phyloP scores from a whole-genome alignment of 2,797 vertebrate species.

The Falco concolor region DNA sequence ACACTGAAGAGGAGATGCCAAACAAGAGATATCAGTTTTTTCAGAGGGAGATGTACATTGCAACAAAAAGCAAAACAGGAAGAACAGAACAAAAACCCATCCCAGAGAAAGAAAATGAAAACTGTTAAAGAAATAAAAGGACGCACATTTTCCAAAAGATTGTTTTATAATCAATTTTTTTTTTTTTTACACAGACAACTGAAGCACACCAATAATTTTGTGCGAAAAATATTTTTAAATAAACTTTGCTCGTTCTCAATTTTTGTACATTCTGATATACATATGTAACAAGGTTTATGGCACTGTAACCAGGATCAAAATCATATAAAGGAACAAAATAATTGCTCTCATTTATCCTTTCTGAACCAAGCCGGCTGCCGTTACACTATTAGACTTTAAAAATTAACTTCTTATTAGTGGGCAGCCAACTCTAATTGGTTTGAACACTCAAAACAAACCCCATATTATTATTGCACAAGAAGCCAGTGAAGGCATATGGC shows the following conservation, averaged over 20 bases:
- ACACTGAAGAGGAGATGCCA: neutral
- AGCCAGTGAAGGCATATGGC: slow-evolving; percentile 86
- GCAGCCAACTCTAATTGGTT: slow-evolving; percentile 79
- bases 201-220: slow-evolving; percentile 78
- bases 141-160: slow-evolving; percentile 70
- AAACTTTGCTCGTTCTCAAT: slow-evolving; percentile 73
- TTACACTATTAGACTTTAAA: slow-evolving; percentile 24
- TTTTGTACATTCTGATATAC: slow-evolving; percentile 82
- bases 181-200: slow-evolving; percentile 78
- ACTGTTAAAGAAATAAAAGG: slow-evolving; percentile 55
- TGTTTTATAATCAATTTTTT: slow-evolving; percentile 78
- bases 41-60: neutral
- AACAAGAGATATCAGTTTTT: neutral
- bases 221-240: slow-evolving; percentile 82
- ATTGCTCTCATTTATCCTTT: slow-evolving; percentile 68
- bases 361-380: slow-evolving; percentile 72
- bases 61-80: neutral
- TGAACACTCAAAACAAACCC: slow-evolving; percentile 78
- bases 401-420: slow-evolving; percentile 54
- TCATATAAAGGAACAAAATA: slow-evolving; percentile 67
- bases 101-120: neutral
- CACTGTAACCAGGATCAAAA: slow-evolving; percentile 79
- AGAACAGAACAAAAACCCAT: neutral
- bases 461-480: slow-evolving; percentile 91
- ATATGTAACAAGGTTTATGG: slow-evolving; percentile 84